Conservation (phyloP, 2,113 vertebrate genomes). For the Atlantisia rogersi region DNA sequence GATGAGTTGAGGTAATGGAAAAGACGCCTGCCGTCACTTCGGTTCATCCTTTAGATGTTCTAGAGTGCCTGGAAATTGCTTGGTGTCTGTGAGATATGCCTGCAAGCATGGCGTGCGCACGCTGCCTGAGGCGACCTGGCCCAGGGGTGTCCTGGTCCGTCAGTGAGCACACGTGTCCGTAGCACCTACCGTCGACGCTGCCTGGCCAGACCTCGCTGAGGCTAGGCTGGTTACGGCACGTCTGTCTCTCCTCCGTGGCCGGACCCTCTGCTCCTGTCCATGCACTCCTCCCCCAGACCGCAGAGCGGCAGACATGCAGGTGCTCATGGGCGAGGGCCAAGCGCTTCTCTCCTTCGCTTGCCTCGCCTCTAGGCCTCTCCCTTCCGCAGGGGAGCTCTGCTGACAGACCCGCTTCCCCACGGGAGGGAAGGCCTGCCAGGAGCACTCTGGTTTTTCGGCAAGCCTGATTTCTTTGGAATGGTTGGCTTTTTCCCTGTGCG, state of each 20-base stretch:
- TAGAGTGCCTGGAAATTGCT: not conserved
- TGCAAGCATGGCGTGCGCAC: fast-evolving
- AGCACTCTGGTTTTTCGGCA: conserved; percentile 8
- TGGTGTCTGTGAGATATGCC: not conserved
- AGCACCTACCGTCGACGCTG: not conserved
- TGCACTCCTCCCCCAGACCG: not conserved
- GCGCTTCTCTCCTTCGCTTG: fast-evolving
- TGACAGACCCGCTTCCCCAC: not conserved
- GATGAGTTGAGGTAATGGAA: not conserved
- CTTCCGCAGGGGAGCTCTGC: not conserved
- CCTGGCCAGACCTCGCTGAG: not conserved
- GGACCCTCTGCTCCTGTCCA: not conserved
- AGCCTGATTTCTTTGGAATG: conserved; percentile 49
- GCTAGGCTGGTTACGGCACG: not conserved
- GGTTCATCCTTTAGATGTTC: not conserved
- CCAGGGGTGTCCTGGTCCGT: not conserved
- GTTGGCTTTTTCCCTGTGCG: not conserved
- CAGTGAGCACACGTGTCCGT: not conserved
- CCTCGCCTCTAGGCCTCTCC: not conserved
- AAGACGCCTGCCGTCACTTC: not conserved
- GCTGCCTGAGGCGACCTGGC: fast-evolving
- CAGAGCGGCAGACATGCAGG: not conserved
- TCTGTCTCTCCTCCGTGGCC: not conserved
- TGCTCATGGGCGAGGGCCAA: not conserved
- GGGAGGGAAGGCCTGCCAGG: not conserved